Conservation (phyloP, 2,797 vertebrate genomes). For the Pangasius macronema region DNA sequence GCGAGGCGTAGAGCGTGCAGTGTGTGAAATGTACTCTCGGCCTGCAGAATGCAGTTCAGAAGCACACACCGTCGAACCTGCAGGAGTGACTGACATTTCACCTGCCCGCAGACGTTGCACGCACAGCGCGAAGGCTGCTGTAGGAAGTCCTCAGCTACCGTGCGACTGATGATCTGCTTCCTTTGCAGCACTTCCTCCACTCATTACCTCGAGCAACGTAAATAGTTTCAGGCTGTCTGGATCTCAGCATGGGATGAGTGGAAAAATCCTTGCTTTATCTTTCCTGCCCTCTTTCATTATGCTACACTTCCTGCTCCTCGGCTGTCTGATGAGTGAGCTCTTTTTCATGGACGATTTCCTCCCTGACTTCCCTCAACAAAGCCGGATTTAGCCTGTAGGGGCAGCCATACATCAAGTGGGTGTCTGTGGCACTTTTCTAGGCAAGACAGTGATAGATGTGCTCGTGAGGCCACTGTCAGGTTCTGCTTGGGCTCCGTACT, state of each 20-base stretch:
- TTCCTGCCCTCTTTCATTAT: slow-evolving; percentile 25
- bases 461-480: slow-evolving; percentile 44
- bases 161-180: slow-evolving; percentile 37
- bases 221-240: slow-evolving; percentile 4
- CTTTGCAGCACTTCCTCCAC: slow-evolving; percentile 48
- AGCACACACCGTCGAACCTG: neutral
- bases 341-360: slow-evolving; percentile 22
- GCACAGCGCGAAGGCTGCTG: neutral
- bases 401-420: slow-evolving; percentile 15
- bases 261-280: slow-evolving; percentile 38
- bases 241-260: slow-evolving; percentile 25
- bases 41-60: neutral
- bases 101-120: neutral
- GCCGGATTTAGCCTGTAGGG: slow-evolving; percentile 31
- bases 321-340: slow-evolving; percentile 31
- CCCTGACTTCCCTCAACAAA: slow-evolving; percentile 21
- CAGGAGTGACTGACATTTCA: slow-evolving; percentile 4
- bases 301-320: slow-evolving; percentile 42
- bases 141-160: slow-evolving; percentile 45
- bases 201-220: slow-evolving; percentile 34
- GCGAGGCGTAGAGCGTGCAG: neutral
- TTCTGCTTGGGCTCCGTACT: slow-evolving; percentile 18
- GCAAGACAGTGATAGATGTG: slow-evolving; percentile 38
- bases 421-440: neutral
- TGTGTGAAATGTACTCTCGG: neutral